phyloP scores from a whole-genome alignment of 2,888 invertebrate species.

The Theretra japonica region DNA sequence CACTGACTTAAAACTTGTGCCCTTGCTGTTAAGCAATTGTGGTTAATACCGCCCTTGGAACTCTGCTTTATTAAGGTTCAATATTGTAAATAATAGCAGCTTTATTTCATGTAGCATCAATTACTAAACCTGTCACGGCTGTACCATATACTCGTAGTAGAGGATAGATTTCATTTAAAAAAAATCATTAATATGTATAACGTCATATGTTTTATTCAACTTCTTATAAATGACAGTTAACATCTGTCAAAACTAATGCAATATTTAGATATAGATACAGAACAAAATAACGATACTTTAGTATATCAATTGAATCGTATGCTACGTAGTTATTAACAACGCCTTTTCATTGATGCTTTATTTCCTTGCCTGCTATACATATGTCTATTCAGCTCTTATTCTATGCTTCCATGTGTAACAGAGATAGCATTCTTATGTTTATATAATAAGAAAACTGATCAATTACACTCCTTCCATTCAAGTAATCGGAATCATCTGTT shows the following conservation, averaged over 20 bases:
- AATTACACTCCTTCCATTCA: background rate
- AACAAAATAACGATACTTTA: too few species aligned
- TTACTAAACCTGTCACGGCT: background rate
- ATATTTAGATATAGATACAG: background rate
- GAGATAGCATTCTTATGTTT: background rate
- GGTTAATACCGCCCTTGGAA: background rate
- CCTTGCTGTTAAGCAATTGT: constrained; percentile 4
- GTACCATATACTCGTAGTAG: background rate
- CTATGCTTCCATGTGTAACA: too few species aligned
- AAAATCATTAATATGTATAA: background rate
- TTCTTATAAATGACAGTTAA: background rate
- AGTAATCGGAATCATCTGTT: constrained; percentile 18
- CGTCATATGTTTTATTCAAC: background rate
- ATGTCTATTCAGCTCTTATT: too few species aligned
- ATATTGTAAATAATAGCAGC: background rate
- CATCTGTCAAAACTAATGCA: background rate
- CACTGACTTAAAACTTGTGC: constrained; percentile 29
- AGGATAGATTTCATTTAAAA: too few species aligned
- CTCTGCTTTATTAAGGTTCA: background rate
- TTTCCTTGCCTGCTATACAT: too few species aligned
- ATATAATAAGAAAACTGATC: background rate
- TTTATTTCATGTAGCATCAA: background rate
- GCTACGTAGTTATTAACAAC: too few species aligned
- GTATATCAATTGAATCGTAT: too few species aligned
- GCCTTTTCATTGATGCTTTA: too few species aligned